phyloP scores from a whole-genome alignment of 2,888 invertebrate genomes.

The Cactoblastis cactorum region DNA sequence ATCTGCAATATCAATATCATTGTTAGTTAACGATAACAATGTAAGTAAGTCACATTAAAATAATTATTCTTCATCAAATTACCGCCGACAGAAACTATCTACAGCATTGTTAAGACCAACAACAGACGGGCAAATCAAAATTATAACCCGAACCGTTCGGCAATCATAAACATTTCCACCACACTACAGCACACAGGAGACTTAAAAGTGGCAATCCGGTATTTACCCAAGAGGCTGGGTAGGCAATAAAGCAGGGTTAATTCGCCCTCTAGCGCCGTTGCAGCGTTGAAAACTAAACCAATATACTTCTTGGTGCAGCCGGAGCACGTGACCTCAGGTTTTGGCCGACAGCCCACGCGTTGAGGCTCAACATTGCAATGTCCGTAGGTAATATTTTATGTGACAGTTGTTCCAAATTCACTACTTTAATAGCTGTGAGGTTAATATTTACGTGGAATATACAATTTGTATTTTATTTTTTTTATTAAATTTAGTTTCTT shows the following conservation, averaged over 20 bases:
- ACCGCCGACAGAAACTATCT: no score
- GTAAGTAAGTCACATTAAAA: no score
- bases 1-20: no score
- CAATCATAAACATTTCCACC: slow-evolving; percentile 4
- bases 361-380: not conserved
- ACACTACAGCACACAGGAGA: not conserved
- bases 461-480: no score
- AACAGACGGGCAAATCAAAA: not conserved
- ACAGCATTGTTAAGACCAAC: no score
- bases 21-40: no score
- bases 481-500: no score
- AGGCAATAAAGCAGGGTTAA: slow-evolving; percentile 56
- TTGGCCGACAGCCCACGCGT: slow-evolving; percentile 50
- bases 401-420: slow-evolving; percentile 1
- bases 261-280: slow-evolving; percentile 51
- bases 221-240: slow-evolving; percentile 16
- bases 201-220: slow-evolving; percentile 8
- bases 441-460: not conserved
- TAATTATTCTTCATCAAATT: no score
- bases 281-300: slow-evolving; percentile 68
- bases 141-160: not conserved
- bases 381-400: not conserved
- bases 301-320: slow-evolving; percentile 67
- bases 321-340: slow-evolving; percentile 53
- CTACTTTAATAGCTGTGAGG: not conserved